A percentile compares a stretch with the other conserved stretches of the same genome.
Conservation (phyloP, 1,140 invertebrate species). For the Brachionus asplanchnoidis region DNA sequence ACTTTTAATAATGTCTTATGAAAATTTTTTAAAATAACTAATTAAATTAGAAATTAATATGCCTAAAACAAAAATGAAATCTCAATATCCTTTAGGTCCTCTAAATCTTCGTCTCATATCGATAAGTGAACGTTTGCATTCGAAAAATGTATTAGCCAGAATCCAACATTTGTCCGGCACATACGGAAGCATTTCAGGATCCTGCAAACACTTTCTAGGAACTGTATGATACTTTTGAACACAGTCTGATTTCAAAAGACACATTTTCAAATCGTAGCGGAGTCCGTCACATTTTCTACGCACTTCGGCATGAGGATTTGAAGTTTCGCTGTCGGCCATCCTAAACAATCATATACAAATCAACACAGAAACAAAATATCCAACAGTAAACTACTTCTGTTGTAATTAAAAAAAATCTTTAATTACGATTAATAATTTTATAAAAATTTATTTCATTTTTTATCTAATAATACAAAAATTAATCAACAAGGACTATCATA, state of each 20-base stretch:
- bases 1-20: background rate
- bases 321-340: background rate
- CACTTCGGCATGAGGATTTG: conserved; percentile 7
- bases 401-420: background rate
- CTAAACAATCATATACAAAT: background rate
- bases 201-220: conserved; percentile 22
- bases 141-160: conserved; percentile 39
- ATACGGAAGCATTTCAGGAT: conserved; percentile 5
- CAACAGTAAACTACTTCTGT: conserved; percentile 21
- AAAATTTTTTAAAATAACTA: background rate
- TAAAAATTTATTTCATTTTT: conserved; percentile 11
- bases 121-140: conserved; percentile 39
- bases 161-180: conserved; percentile 33
- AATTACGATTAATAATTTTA: background rate
- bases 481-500: background rate
- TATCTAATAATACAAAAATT: background rate
- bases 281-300: conserved; percentile 32
- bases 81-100: conserved; percentile 40
- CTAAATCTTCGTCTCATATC: conserved; percentile 38
- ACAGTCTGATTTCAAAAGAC: conserved; percentile 33
- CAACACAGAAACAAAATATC: background rate
- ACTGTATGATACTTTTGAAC: conserved; percentile 11
- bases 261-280: conserved; percentile 41
- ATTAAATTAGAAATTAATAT: background rate
- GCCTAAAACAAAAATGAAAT: background rate